These are phyloP conservation scores for Crossocerus cetratus DNA, from an alignment of 2,888 invertebrate species.

Conservation along the genomic window DNA sequence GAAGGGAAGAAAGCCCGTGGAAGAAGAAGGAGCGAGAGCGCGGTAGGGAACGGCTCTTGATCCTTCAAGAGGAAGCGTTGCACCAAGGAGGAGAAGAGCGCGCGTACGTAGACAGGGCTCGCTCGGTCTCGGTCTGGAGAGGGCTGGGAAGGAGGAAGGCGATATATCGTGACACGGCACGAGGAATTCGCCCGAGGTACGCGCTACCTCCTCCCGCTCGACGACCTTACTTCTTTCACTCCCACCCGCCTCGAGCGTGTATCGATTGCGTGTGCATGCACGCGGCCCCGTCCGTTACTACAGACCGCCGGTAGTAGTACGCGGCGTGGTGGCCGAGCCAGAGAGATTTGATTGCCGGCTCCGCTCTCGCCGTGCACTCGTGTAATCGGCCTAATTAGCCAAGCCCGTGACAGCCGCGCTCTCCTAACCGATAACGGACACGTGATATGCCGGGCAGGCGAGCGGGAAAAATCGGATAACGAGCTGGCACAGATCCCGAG, in stretches of 20 bases:
- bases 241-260: constrained; percentile 26
- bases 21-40: constrained; percentile 13
- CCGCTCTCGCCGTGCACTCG: constrained; percentile 18
- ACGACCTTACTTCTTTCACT: constrained; percentile 21
- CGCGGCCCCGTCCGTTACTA: constrained; percentile 32
- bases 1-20: constrained; percentile 23
- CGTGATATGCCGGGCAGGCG: neutral
- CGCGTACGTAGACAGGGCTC: neutral
- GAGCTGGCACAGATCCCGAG: neutral
- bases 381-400: constrained; percentile 24
- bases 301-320: constrained; percentile 20
- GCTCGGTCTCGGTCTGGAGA: constrained; percentile 17
- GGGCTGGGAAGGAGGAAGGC: constrained; percentile 43
- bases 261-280: constrained; percentile 53
- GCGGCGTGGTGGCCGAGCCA: constrained; percentile 26
- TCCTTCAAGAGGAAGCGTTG: constrained; percentile 25
- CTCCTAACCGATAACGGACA: neutral
- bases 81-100: constrained; percentile 35
- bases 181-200: constrained; percentile 48
- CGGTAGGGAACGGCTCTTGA: neutral
- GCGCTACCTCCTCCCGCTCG: constrained; percentile 8
- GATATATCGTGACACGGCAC: constrained; percentile 37
- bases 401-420: neutral
- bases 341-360: constrained; percentile 49
- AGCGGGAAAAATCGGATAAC: neutral